Base-by-base conservation (phyloP, 1,140 invertebrate genomes). In the Plutomurus gul region DNA sequence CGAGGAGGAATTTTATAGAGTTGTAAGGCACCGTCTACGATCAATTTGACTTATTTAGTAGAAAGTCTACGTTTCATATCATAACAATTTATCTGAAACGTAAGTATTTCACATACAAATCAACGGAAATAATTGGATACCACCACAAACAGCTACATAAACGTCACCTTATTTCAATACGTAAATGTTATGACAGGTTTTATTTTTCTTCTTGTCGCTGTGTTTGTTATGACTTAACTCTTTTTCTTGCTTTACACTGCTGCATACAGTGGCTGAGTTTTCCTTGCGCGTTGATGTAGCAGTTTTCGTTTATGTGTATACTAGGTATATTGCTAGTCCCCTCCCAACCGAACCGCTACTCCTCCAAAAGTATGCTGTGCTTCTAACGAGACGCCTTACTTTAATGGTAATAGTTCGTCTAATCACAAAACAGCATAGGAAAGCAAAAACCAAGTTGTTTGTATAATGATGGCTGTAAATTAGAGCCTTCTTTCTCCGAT, bases 121-220 rank as follows among this genome's bases (percentile, higher is more conserved):
- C 56, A 65, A 33, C 16, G 56, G 56, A 65, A 65, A 65, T 65
- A 65, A 65, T 65, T 65, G 56, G 56, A 65, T 65, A 65, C 25
- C n/a, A 30, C 56, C 36, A 65, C 56, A 65, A 65, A 65, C n/a
- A 18, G 56, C 27, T n/a, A 65, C 30, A 65, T 65, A 65, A 65
- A 65, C 30, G 56, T 36, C 56, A 65, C 56, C 56, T 65, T 65
- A 65, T 65, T 65, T 65, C 56, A 65, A 65, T 65, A 65, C 56
- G 56, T 30, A 65, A 65, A 65, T 65, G 56, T 65, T 65, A 65
- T 65, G 56, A 65, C 56, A 65, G 30, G 30, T 65, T 65, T 65
- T 65, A 65, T 65, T 65, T n/a, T n/a, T n/a, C n/a, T n/a, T n/a
- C n/a, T n/a, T n/a, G n/a, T n/a, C n/a, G n/a, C n/a, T n/a, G n/a